phyloP scores from a whole-genome alignment of 2,797 vertebrate genomes.

The Pelobates cultripes region DNA sequence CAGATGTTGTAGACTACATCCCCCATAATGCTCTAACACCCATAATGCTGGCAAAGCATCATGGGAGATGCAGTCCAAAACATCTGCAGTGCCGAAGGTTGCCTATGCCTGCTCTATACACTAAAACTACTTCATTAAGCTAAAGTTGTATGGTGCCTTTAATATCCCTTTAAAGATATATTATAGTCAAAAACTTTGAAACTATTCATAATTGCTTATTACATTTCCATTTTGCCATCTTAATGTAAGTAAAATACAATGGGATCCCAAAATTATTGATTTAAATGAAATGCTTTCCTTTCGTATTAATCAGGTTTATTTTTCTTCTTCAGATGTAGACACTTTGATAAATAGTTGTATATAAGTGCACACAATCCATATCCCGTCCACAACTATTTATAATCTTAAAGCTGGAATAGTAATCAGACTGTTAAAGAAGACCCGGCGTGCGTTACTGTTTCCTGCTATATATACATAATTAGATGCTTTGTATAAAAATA shows the following conservation, averaged over 20 bases:
- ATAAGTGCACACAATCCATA: slow-evolving; percentile 21
- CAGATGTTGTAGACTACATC: too few relatives aligned
- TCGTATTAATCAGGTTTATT: slow-evolving; percentile 18
- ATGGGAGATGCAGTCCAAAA: too few relatives aligned
- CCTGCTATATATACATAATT: slow-evolving; percentile 13
- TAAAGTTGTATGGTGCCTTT: too few relatives aligned
- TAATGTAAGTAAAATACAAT: slow-evolving; percentile 9
- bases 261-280: slow-evolving; percentile 7
- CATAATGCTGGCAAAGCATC: too few relatives aligned
- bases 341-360: slow-evolving; percentile 14
- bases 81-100: too few relatives aligned
- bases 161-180: not conserved
- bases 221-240: not conserved
- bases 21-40: too few relatives aligned
- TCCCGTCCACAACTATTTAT: slow-evolving; percentile 41
- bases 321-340: slow-evolving; percentile 21
- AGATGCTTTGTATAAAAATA: not conserved
- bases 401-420: slow-evolving; percentile 21
- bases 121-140: too few relatives aligned
- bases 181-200: not conserved
- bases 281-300: slow-evolving; percentile 16
- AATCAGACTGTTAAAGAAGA: slow-evolving; percentile 14
- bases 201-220: not conserved
- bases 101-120: too few relatives aligned
- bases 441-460: slow-evolving; percentile 19